These are phyloP conservation scores for Anarhynchus alexandrinus DNA, from an alignment of 2,113 vertebrate genomes.

Conservation along the genomic window DNA sequence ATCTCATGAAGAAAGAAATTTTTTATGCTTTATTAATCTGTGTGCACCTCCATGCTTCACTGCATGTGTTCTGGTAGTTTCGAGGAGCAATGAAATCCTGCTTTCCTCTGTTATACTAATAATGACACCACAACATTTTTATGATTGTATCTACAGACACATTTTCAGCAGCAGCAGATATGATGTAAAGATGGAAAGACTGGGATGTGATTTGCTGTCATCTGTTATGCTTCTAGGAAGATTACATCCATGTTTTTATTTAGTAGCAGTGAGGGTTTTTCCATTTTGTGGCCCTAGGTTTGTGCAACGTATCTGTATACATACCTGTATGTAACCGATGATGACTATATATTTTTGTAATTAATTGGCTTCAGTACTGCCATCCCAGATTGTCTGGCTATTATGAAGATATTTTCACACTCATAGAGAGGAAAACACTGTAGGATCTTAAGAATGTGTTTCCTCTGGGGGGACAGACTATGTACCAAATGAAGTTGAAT, in stretches of 20 bases:
- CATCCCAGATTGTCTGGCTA: neutral
- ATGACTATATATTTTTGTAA: neutral
- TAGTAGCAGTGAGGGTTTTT: neutral
- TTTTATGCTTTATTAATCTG: neutral
- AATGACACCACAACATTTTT: neutral
- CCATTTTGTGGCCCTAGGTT: neutral
- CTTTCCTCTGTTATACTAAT: neutral
- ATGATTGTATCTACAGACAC: neutral
- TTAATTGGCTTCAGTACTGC: neutral
- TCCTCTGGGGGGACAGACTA: fast-evolving
- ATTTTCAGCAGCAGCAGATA: neutral
- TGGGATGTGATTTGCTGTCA: neutral
- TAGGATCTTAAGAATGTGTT: neutral
- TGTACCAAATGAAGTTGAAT: neutral
- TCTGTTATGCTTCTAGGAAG: neutral
- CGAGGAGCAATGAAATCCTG: neutral
- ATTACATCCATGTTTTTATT: neutral
- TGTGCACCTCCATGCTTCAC: neutral
- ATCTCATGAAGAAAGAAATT: neutral
- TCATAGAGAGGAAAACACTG: neutral
- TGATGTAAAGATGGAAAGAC: neutral
- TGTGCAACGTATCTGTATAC: fast-evolving
- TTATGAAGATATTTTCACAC: neutral
- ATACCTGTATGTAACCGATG: neutral
- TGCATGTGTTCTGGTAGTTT: neutral